phyloP scores from a whole-genome alignment of 2,888 invertebrate genomes.

The Orthonychiurus folsomi region DNA sequence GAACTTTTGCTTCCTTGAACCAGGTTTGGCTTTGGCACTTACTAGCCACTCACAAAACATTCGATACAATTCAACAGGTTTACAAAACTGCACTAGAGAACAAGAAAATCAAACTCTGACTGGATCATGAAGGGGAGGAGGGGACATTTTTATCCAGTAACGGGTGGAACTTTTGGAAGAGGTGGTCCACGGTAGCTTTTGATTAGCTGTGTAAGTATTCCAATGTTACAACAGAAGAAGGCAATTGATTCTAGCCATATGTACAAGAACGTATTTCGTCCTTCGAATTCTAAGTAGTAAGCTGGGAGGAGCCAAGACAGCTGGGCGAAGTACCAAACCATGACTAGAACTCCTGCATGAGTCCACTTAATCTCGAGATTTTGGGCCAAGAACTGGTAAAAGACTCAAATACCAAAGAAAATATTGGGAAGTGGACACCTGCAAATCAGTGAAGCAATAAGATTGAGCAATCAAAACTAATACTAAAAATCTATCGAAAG shows the following conservation, averaged over 20 bases:
- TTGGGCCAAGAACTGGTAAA: slow-evolving; percentile 69
- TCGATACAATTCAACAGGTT: too few species aligned
- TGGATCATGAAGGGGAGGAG: neutral
- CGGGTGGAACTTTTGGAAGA: neutral
- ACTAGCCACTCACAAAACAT: neutral
- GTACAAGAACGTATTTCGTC: slow-evolving; percentile 67
- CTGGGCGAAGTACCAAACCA: slow-evolving; percentile 57
- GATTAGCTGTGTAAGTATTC: slow-evolving; percentile 54
- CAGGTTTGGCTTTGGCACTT: neutral
- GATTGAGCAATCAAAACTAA: neutral
- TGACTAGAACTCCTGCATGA: slow-evolving; percentile 48
- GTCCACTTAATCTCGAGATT: slow-evolving; percentile 52
- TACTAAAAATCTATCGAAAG: too few species aligned
- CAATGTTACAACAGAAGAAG: slow-evolving; percentile 75
- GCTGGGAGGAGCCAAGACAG: slow-evolving; percentile 81
- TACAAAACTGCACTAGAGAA: neutral
- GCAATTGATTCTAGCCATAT: slow-evolving; percentile 76
- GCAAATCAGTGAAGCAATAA: too few species aligned
- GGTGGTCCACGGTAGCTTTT: slow-evolving; percentile 43
- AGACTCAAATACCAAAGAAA: slow-evolving; percentile 92
- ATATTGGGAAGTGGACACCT: slow-evolving; percentile 91
- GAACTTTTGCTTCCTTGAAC: neutral
- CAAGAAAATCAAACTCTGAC: neutral
- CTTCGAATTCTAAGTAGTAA: slow-evolving; percentile 83
- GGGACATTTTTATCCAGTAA: neutral